These are phyloP conservation scores for Zaprionus gabonicus DNA, from an alignment of 1,140 invertebrate genomes.

Conservation along the genomic window DNA sequence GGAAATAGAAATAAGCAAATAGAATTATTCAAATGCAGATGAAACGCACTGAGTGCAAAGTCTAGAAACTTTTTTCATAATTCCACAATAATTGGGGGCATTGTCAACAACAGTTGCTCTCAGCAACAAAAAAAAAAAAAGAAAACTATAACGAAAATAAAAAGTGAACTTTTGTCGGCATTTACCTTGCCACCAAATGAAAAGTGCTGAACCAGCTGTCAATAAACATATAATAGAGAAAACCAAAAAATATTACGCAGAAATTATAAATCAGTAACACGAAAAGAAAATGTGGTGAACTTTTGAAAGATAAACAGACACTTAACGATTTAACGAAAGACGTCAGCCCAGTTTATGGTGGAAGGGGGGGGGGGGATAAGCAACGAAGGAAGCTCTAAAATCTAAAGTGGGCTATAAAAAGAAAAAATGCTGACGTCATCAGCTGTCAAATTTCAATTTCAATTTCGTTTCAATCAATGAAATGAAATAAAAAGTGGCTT, in stretches of 20 bases:
- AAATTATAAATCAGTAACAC: conserved; percentile 16
- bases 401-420: conserved; percentile 30
- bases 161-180: conserved; percentile 20
- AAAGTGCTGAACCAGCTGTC: conserved; percentile 70
- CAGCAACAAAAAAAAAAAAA: background rate
- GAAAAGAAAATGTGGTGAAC: conserved; percentile 1
- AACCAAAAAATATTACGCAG: conserved; percentile 36
- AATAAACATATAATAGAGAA: conserved; percentile 43
- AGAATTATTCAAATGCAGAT: conserved; percentile 20
- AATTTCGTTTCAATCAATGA: conserved; percentile 58
- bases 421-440: conserved; percentile 44
- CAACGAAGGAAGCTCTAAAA: conserved; percentile 33
- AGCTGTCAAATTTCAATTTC: conserved; percentile 60
- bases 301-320: background rate
- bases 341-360: background rate
- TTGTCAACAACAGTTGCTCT: conserved; percentile 1
- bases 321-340: background rate
- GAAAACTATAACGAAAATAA: conserved; percentile 8
- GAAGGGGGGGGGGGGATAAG: background rate
- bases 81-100: conserved; percentile 8
- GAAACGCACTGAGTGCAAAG: background rate
- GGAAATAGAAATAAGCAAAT: conserved; percentile 32
- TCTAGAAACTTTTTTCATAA: background rate
- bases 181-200: conserved; percentile 80
- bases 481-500: conserved; percentile 48